Base-by-base conservation (phyloP, 2,113 vertebrate genomes). In the Anolis carolinensis region DNA sequence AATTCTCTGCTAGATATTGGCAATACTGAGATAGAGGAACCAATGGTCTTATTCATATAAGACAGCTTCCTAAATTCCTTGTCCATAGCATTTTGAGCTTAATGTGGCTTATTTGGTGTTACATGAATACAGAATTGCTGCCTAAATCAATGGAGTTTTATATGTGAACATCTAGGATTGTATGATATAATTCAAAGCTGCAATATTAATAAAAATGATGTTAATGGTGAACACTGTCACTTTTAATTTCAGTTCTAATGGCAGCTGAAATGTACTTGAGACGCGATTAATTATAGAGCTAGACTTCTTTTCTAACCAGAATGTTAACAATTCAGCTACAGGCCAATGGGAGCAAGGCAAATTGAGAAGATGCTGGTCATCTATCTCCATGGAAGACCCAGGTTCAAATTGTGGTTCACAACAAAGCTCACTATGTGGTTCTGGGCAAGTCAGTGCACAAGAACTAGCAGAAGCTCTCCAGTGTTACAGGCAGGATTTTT, bases 191-290 rank as follows among this genome's bases (percentile, higher is more conserved):
- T 62, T 74, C 55, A 27, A 83, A n/a, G 71, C 36, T 83, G 14
- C 36, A 62, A 39, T 39, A 63, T 62, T 83, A 72, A 72, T 59
- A 79, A 83, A 83, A 79, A 86, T 86, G 50, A 86, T 62, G 67
- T 72, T 39, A 79, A 79, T 85, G 71, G 79, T 85, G 48, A 65
- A 85, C n/a, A 70, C 76, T 72, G 77, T 32, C 34, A 32, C 14
- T 39, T 30, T 72, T 44, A 48, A 72, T 72, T 86, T 80, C 48
- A 72, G 55, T 72, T 78, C 67, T 62, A 18, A 67, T 78, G 25
- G 9, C 9, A 85, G 8, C 76, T 72, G 68, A 39, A 85, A 50
- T 72, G 76, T 86, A 79, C 67, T 72, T 72, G 52, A 44, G 68
- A 80, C 27, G 30, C 7, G 13, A 59, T 59, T 79, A 79, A 85